These are phyloP conservation scores for Chelmon rostratus DNA, from an alignment of 2,797 vertebrate genomes.

Conservation along the genomic window DNA sequence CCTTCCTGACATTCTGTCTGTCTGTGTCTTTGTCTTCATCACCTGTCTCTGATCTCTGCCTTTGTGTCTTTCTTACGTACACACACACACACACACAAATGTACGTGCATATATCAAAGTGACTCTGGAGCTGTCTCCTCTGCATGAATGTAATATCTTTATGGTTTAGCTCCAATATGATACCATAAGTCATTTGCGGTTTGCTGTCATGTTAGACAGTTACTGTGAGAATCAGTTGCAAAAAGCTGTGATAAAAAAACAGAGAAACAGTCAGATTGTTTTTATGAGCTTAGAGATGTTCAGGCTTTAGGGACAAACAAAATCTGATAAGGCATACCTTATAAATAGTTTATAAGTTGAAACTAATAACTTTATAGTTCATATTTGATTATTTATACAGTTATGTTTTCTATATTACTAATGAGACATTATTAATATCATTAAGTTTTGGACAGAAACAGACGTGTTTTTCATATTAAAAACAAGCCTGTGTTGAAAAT, in stretches of 20 bases:
- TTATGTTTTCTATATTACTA: background rate
- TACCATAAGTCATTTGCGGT: background rate
- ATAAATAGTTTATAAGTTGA: background rate
- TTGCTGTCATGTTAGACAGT: background rate
- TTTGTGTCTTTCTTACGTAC: constrained; percentile 3
- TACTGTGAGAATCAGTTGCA: background rate
- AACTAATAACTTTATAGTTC: background rate
- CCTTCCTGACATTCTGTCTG: too few relatives aligned
- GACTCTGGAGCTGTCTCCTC: background rate
- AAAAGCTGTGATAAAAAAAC: background rate
- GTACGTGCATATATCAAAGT: background rate
- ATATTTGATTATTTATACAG: background rate
- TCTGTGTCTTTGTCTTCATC: constrained; percentile 55
- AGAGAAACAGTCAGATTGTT: background rate
- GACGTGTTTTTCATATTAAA: background rate
- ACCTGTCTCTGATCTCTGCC: constrained; percentile 28
- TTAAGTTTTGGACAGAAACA: background rate
- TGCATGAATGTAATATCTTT: background rate
- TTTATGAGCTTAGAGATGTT: background rate
- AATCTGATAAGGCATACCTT: rapidly evolving
- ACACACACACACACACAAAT: constrained; percentile 22
- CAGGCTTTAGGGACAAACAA: background rate
- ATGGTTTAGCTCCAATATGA: background rate
- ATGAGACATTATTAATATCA: background rate
- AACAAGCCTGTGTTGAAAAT: background rate